Conservation (phyloP, 1,140 invertebrate species). For the Anastrepha obliqua region DNA sequence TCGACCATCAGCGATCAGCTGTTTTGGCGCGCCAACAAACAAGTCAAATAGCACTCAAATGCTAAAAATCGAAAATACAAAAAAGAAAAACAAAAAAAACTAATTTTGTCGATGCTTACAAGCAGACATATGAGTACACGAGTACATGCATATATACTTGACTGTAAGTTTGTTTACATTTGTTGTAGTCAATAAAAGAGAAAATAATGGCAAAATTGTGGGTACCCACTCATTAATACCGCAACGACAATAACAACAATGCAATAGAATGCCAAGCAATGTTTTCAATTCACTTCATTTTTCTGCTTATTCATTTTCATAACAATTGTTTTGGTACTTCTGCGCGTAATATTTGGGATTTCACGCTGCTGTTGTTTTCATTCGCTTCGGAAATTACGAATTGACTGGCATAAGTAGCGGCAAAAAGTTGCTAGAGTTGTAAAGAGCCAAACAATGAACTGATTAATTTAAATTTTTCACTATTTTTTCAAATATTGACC, state of each 20-base stretch:
- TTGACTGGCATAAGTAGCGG: background rate
- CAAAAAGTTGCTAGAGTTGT: background rate
- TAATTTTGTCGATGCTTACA: background rate
- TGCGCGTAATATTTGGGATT: background rate
- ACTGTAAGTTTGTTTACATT: no score
- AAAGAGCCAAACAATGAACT: slow-evolving; percentile 7
- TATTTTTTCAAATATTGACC: background rate
- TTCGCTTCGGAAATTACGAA: background rate
- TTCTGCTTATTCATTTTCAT: slow-evolving; percentile 16
- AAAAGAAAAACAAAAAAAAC: no score
- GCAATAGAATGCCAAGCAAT: background rate
- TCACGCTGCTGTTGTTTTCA: background rate
- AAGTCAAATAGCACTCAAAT: slow-evolving; percentile 32
- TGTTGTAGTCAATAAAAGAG: no score
- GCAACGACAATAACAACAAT: background rate
- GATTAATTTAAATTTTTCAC: slow-evolving; percentile 3
- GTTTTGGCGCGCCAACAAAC: slow-evolving; percentile 41
- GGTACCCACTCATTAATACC: slow-evolving; percentile 3
- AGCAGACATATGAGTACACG: background rate
- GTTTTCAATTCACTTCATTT: slow-evolving; percentile 35
- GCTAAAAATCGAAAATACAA: slow-evolving; percentile 26
- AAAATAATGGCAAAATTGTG: slow-evolving; percentile 20
- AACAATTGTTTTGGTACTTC: slow-evolving; percentile 6
- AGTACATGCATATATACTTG: background rate
- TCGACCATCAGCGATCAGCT: slow-evolving; percentile 47